Percentiles rank a stretch among this genome's conserved stretches.
These are phyloP conservation scores for Idaea straminata DNA, from an alignment of 2,888 invertebrate genomes.

Conservation along the genomic window DNA sequence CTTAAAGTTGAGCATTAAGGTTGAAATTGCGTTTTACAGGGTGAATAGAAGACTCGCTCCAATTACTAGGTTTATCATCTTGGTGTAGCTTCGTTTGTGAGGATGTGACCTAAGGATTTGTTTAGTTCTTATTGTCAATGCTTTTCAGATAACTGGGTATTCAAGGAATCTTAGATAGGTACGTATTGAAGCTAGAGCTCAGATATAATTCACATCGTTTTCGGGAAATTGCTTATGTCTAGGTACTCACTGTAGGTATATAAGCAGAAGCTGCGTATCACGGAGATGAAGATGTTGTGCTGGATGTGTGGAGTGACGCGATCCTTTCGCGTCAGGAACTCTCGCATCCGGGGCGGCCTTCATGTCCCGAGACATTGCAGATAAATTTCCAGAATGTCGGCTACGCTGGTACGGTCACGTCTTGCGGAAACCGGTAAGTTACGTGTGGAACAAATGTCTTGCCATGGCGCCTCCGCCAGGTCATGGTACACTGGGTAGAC, in stretches of 20 bases:
- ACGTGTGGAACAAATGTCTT: too few relatives aligned
- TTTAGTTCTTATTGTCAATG: slow-evolving; percentile 14
- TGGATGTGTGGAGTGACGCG: too few relatives aligned
- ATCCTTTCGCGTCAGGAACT: too few relatives aligned
- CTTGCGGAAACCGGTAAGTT: too few relatives aligned
- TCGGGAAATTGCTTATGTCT: not conserved
- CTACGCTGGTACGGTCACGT: too few relatives aligned
- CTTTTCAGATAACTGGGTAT: slow-evolving; percentile 31
- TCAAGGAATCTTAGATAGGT: slow-evolving; percentile 18
- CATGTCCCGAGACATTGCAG: too few relatives aligned
- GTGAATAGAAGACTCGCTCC: slow-evolving; percentile 11
- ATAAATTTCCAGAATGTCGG: too few relatives aligned
- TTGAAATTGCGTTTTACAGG: slow-evolving; percentile 16
- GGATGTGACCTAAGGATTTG: slow-evolving; percentile 22
- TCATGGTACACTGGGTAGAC: too few relatives aligned
- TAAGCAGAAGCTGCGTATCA: too few relatives aligned
- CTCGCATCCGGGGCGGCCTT: too few relatives aligned
- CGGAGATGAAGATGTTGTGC: too few relatives aligned
- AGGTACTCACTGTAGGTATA: not conserved
- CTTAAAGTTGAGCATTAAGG: slow-evolving; percentile 27
- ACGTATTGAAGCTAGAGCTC: not conserved
- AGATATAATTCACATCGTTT: not conserved
- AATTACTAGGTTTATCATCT: slow-evolving; percentile 10
- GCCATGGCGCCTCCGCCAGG: too few relatives aligned
- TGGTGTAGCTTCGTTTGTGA: not conserved